Conservation (phyloP, 2,113 vertebrate genomes). For the Riparia riparia region DNA sequence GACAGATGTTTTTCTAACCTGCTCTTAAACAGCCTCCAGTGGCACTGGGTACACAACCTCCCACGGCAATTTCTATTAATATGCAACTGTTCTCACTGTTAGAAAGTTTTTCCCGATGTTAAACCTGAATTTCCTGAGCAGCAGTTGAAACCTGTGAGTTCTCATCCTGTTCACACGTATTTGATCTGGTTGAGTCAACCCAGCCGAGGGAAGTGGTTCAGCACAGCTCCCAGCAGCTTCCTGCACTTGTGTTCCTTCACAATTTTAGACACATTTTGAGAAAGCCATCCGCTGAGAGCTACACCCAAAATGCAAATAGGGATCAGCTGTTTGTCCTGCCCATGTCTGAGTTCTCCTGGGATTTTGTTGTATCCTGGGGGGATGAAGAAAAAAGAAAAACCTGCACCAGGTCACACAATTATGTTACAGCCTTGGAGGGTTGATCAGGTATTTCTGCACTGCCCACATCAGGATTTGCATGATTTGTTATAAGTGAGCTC, state of each 20-base stretch:
- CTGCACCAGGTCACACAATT: neutral
- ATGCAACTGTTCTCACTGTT: neutral
- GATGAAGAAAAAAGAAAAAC: neutral
- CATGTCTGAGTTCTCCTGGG: no score
- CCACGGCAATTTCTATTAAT: neutral
- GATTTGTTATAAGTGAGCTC: neutral
- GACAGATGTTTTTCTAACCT: conserved; percentile 4
- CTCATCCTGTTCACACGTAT: neutral
- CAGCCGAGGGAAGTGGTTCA: neutral
- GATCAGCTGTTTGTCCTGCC: neutral
- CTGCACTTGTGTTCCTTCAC: neutral
- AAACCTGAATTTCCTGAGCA: conserved; percentile 4
- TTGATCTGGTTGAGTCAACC: neutral
- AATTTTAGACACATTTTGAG: neutral
- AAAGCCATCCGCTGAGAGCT: neutral
- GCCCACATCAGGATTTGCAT: neutral
- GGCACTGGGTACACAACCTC: neutral
- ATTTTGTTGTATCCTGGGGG: neutral
- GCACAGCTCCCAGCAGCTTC: neutral
- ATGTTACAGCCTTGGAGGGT: neutral
- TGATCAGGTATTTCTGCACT: neutral
- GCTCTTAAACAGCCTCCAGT: neutral
- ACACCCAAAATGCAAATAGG: neutral
- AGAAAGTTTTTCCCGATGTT: neutral
- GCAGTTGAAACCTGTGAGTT: neutral